Evolutionary conservation across 2,797 vertebrate species (phyloP).

Genomic region (Hippopotamyrus pictus): DNA sequence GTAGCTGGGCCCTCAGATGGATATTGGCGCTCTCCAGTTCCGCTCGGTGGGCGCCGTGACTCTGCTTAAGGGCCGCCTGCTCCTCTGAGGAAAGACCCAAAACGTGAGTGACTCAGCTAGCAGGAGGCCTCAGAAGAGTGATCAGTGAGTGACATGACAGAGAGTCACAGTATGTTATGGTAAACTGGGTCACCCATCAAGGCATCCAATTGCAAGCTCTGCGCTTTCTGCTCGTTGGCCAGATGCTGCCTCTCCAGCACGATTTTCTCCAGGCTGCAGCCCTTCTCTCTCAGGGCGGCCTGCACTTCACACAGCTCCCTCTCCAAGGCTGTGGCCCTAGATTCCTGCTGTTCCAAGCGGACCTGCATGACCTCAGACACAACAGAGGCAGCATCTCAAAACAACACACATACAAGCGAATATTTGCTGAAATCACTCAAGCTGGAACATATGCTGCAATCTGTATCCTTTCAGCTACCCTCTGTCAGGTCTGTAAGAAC

Average conservation of each 20-base stretch:
- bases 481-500: not conserved
- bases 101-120: not conserved
- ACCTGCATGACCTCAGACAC: conserved; percentile 44
- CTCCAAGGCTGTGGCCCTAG: conserved; percentile 51
- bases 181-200: conserved; percentile 58
- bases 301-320: conserved; percentile 37
- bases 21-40: conserved; percentile 56
- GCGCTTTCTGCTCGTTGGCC: conserved; percentile 52
- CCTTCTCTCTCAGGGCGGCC: conserved; percentile 47
- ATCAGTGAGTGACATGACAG: not conserved
- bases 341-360: conserved; percentile 59
- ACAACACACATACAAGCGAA: not conserved
- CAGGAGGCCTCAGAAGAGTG: not conserved
- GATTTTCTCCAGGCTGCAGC: conserved; percentile 51
- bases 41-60: conserved; percentile 55
- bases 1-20: conserved; percentile 66
- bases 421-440: not conserved
- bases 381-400: not conserved
- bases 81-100: conserved; percentile 56
- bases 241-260: conserved; percentile 65
- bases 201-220: conserved; percentile 46
- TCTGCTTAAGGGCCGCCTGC: conserved; percentile 60
- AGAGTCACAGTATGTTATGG: not conserved
- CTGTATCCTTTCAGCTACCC: not conserved
- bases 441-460: not conserved